Conservation (phyloP, 2,888 invertebrate species). For the Pristionchus arcanus region DNA sequence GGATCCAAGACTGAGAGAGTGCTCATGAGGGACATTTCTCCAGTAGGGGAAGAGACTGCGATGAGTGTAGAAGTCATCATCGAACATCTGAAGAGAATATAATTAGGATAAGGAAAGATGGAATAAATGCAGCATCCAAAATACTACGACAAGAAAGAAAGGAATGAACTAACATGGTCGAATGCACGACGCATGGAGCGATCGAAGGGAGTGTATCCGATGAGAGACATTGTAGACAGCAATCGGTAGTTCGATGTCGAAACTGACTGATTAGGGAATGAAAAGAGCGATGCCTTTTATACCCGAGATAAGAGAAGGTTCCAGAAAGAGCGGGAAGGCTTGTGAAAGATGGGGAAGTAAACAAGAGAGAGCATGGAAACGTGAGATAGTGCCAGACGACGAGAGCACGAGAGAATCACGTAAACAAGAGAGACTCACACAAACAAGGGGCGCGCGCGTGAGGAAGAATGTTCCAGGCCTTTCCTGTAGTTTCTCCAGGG, state of each 20-base stretch:
- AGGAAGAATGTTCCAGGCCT: background rate
- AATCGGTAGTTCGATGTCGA: background rate
- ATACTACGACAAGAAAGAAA: background rate
- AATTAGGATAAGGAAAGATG: background rate
- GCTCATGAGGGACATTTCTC: background rate
- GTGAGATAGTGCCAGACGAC: conserved; percentile 33
- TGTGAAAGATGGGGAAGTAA: background rate
- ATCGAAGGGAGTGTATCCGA: conserved; percentile 8
- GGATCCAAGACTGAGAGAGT: conserved; percentile 13
- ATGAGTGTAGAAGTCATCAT: background rate
- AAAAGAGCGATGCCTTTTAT: background rate
- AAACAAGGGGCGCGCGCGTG: background rate
- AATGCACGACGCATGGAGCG: conserved; percentile 28
- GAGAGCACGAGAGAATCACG: conserved; percentile 7
- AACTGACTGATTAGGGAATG: background rate
- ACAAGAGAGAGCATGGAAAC: background rate
- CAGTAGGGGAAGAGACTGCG: conserved; percentile 47
- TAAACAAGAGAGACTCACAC: background rate
- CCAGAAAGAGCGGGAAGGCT: background rate
- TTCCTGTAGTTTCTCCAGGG: no score
- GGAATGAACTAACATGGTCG: background rate
- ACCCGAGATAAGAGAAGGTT: background rate
- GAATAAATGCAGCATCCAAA: no score
- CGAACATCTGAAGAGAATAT: background rate
- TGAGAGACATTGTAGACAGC: background rate